Evolutionary conservation across 1,140 invertebrate genomes (phyloP).

Genomic region (Elymnias hypermnestra): DNA sequence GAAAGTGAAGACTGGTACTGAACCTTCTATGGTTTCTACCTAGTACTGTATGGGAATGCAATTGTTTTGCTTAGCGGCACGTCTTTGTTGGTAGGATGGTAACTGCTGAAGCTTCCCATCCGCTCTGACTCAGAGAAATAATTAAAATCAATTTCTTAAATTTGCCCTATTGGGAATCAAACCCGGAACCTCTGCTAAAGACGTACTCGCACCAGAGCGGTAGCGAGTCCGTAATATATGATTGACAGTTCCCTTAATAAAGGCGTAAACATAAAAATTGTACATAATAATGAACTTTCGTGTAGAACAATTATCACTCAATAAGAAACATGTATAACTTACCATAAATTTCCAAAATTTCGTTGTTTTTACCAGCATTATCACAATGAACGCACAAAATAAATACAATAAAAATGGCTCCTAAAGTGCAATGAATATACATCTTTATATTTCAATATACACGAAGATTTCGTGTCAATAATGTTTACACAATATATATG

Average conservation of each 20-base stretch:
- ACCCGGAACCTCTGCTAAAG: not conserved
- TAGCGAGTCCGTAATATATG: too few species aligned
- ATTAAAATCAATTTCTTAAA: too few species aligned
- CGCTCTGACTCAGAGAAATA: too few species aligned
- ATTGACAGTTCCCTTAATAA: constrained; percentile 15
- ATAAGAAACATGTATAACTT: too few species aligned
- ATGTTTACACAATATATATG: constrained; percentile 51
- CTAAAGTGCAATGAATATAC: constrained; percentile 66
- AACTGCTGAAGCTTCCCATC: too few species aligned
- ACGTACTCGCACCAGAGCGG: too few species aligned
- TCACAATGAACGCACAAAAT: constrained; percentile 75
- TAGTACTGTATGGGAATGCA: too few species aligned
- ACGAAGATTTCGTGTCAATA: constrained; percentile 39
- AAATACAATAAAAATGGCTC: constrained; percentile 75
- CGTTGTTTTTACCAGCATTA: constrained; percentile 67
- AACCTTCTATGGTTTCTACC: too few species aligned
- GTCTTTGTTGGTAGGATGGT: too few species aligned
- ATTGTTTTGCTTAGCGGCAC: too few species aligned
- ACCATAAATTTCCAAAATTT: constrained; percentile 67
- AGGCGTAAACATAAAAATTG: constrained; percentile 17
- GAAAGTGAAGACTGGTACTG: too few species aligned
- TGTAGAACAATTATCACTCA: too few species aligned
- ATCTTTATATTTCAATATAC: constrained; percentile 56
- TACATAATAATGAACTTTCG: not conserved
- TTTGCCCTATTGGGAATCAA: not conserved